Evolutionary conservation across 1,140 invertebrate genomes (phyloP), one percentile per base, ranked within the genome.

Genomic region (Ceratosolen solmsi): DNA sequence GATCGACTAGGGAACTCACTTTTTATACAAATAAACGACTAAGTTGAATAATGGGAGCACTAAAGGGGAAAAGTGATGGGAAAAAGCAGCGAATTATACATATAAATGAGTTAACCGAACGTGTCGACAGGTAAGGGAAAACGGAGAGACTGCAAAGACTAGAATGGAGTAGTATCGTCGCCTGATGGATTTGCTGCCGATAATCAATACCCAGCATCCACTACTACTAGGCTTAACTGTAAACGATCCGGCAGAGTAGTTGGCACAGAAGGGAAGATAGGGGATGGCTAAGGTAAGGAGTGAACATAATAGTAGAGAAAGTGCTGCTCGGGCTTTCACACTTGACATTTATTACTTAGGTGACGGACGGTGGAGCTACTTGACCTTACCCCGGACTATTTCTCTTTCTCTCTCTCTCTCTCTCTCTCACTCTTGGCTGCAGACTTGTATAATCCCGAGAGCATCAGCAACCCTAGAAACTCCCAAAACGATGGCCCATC

Each of bases 141-240:
- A n/a, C n/a, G n/a, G n/a, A n/a, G n/a, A n/a, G n/a, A n/a, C n/a
- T 33, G 65, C 27, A 82, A 78, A 36, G 83, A 76, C 17, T 30
- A 33, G 15, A 85, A 84, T 27, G 79, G 76, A 77, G 87, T 68
- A 75, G 87, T 36, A 46, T 22, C 75, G 49, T 30, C 38, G 25
- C 74, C 71, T 22, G 83, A 78, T 17, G 71, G 79, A 73, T 88
- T 82, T 56, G 86, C 85, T 80, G 76, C 85, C 73, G 83, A 84
- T 51, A 90, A 91, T 90, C 90, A 90, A 89, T 91, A 91, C 84
- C 84, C 90, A 83, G 89, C 90, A 73, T 88, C 90, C 13, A 86
- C 85, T 70, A 82, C 68, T n/a, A n/a, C n/a, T 83, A 75, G 80
- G 77, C 84, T 79, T 87, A 90, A 88, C 83, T 87, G 87, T 86